A percentile compares a stretch with the other conserved stretches of the same genome.
Evolutionary conservation across 2,797 vertebrate species (phyloP).

Genomic region (Pelobates cultripes): DNA sequence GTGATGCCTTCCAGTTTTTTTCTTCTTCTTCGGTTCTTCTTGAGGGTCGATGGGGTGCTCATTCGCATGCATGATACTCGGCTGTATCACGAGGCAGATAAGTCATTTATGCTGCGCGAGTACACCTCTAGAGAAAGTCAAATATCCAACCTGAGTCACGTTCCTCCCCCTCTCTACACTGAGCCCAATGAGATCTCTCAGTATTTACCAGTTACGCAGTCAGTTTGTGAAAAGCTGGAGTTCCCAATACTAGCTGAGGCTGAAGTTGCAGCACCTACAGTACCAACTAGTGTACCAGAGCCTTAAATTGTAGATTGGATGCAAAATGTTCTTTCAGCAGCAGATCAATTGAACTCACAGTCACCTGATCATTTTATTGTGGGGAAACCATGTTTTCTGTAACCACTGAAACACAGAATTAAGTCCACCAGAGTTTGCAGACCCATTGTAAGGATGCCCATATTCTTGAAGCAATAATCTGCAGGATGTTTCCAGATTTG

Average conservation of each 20-base stretch:
- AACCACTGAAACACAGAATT: neutral
- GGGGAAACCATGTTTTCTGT: neutral
- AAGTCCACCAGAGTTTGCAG: neutral
- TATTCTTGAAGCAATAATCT: neutral
- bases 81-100: slow-evolving; percentile 86
- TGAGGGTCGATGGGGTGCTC: slow-evolving; percentile 93
- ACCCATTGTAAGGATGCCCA: neutral
- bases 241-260: slow-evolving; percentile 72
- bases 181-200: slow-evolving; percentile 95
- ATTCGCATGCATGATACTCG: slow-evolving; percentile 95
- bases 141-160: slow-evolving; percentile 84
- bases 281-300: slow-evolving; percentile 26
- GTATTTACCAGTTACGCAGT: slow-evolving; percentile 86
- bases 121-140: slow-evolving; percentile 93
- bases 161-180: slow-evolving; percentile 86
- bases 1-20: slow-evolving; percentile 98
- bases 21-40: slow-evolving; percentile 89
- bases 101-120: slow-evolving; percentile 75
- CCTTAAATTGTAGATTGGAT: slow-evolving; percentile 40
- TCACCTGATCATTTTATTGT: neutral
- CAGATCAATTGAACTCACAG: neutral
- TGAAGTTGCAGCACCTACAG: slow-evolving; percentile 40
- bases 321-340: neutral
- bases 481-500: neutral
- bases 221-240: slow-evolving; percentile 86